These are phyloP conservation scores for Noctua comes DNA, from an alignment of 2,888 invertebrate species.

Conservation along the genomic window DNA sequence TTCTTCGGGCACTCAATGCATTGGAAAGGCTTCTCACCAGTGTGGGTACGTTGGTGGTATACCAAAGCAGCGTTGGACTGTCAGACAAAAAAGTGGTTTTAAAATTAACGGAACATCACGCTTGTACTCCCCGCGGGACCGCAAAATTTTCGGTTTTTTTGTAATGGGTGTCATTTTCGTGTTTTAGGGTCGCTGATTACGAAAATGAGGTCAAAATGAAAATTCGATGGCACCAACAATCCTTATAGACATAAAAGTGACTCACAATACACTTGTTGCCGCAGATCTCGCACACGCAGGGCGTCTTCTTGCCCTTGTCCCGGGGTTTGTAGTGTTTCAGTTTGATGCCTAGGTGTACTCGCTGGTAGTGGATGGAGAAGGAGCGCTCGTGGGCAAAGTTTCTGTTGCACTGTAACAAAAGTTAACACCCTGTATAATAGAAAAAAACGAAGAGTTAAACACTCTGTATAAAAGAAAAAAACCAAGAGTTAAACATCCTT, in stretches of 20 bases:
- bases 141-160: no score
- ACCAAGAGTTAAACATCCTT: no score
- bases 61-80: constrained; percentile 78
- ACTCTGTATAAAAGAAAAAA: not conserved
- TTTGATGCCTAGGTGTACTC: constrained; percentile 74
- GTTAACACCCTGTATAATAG: not conserved
- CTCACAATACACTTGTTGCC: constrained; percentile 80
- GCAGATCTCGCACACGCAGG: constrained; percentile 80
- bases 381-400: constrained; percentile 75
- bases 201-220: no score
- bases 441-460: not conserved
- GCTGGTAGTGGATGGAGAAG: constrained; percentile 74
- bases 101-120: not conserved
- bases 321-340: constrained; percentile 26
- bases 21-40: constrained; percentile 74
- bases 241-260: not conserved
- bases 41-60: constrained; percentile 72
- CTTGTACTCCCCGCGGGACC: no score
- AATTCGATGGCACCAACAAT: no score
- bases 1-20: constrained; percentile 74
- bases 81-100: not conserved
- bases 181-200: no score
- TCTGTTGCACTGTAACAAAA: constrained; percentile 74
- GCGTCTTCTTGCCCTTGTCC: not conserved
- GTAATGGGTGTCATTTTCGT: no score